Evolutionary conservation across 2,797 vertebrate species (phyloP).

Genomic region (Phrynocephalus vlangalii): DNA sequence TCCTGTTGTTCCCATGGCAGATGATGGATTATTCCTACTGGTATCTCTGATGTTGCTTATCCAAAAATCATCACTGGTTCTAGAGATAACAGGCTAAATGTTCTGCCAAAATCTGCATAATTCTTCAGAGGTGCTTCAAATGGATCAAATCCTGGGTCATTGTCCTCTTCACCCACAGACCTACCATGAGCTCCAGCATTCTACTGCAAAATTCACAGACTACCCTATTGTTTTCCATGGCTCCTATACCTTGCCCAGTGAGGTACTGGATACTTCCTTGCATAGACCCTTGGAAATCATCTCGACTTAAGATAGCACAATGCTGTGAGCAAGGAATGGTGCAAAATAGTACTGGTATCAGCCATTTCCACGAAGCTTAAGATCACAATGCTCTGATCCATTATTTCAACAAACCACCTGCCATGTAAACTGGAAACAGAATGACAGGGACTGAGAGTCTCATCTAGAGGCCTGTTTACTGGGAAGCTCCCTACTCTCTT

Average conservation of each 20-base stretch:
- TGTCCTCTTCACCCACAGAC: too few species aligned
- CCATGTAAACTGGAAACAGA: not conserved
- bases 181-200: too few species aligned
- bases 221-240: too few species aligned
- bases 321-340: too few species aligned
- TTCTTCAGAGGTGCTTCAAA: not conserved
- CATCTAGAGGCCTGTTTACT: not conserved
- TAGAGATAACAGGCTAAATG: not conserved
- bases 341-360: too few species aligned
- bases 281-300: too few species aligned
- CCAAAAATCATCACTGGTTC: not conserved
- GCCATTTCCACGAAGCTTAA: not conserved
- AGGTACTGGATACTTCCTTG: too few species aligned
- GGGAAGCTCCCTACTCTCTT: not conserved
- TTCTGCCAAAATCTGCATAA: not conserved
- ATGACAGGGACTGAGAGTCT: not conserved
- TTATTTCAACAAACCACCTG: not conserved
- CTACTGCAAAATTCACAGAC: too few species aligned
- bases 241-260: too few species aligned
- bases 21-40: not conserved
- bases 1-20: not conserved
- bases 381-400: not conserved
- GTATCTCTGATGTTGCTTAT: not conserved
- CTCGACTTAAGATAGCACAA: too few species aligned
- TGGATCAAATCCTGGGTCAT: too few species aligned